These are phyloP conservation scores for Paragorgia papillata DNA, from an alignment of 92 coral and sea anemone genomes.

Conservation along the genomic window DNA sequence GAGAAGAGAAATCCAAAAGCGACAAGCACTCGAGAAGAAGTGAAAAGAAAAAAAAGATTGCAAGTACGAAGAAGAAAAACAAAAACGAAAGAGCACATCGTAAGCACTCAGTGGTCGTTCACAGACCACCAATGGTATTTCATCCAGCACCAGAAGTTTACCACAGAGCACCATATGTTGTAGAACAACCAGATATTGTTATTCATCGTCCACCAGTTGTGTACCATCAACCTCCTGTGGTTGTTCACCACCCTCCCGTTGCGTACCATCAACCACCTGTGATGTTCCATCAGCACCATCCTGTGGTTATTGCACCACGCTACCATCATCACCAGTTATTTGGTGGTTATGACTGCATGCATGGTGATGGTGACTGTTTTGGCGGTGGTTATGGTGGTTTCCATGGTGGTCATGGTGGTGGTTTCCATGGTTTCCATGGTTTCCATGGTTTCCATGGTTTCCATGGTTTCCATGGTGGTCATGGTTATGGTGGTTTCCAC, in stretches of 20 bases:
- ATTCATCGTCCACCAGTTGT: slow-evolving; percentile 95
- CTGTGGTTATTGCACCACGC: slow-evolving; percentile 81
- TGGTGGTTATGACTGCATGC: not conserved
- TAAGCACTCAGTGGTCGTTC: slow-evolving; percentile 81
- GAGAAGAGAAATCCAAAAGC: slow-evolving; percentile 17
- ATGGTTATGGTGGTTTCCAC: slow-evolving; percentile 58
- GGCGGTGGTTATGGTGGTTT: slow-evolving; percentile 22
- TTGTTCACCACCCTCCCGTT: slow-evolving; percentile 89
- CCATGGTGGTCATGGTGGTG: slow-evolving; percentile 66
- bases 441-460: too few relatives aligned
- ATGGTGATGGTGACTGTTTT: slow-evolving; percentile 33
- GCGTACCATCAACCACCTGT: slow-evolving; percentile 89
- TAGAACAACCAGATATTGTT: slow-evolving; percentile 93
- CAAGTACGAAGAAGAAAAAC: not conserved
- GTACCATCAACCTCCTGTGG: slow-evolving; percentile 91
- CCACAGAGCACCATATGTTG: slow-evolving; percentile 84
- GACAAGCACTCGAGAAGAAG: not conserved
- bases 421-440: too few relatives aligned
- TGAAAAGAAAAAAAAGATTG: too few relatives aligned
- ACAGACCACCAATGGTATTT: slow-evolving; percentile 86
- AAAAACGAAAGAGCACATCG: slow-evolving; percentile 64
- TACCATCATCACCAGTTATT: slow-evolving; percentile 65
- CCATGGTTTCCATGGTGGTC: too few relatives aligned
- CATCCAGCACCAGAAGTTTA: slow-evolving; percentile 97
- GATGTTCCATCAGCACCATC: slow-evolving; percentile 91